Percentiles rank a stretch among this genome's conserved stretches.
phyloP scores from a whole-genome alignment of 92 coral and sea anemone genomes.

The Paramuricea clavata region DNA sequence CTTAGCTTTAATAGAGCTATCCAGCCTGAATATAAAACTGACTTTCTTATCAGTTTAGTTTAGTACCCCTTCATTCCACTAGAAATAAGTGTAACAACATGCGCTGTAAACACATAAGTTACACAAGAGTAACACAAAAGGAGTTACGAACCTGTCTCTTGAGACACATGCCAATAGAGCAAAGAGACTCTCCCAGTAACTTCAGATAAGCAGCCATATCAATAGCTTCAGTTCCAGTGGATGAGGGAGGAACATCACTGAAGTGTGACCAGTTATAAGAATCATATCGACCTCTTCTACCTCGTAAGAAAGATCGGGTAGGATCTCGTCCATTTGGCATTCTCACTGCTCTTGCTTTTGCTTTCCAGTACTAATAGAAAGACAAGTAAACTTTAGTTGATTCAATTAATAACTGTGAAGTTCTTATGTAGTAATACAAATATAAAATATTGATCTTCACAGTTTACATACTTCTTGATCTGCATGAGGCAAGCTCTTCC shows the following conservation, averaged over 20 bases:
- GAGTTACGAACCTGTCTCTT: constrained; percentile 78
- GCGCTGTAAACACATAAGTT: too few species aligned
- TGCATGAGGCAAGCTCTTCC: constrained; percentile 81
- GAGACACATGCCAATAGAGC: constrained; percentile 83
- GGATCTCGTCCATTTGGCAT: constrained; percentile 51
- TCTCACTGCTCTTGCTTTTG: constrained; percentile 75
- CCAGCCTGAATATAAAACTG: too few species aligned
- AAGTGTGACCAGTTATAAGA: background rate
- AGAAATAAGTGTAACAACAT: too few species aligned
- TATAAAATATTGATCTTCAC: background rate
- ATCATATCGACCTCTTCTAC: constrained; percentile 17
- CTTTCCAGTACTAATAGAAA: constrained; percentile 74
- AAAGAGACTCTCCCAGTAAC: constrained; percentile 92
- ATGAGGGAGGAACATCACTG: constrained; percentile 11
- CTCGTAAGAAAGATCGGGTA: constrained; percentile 37
- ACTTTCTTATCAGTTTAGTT: too few species aligned
- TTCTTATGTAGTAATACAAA: background rate
- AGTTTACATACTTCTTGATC: constrained; percentile 75
- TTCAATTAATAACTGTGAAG: background rate
- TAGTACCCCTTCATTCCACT: too few species aligned
- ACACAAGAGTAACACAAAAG: background rate
- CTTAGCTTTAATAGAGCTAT: too few species aligned
- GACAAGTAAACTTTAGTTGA: background rate
- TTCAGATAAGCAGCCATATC: constrained; percentile 97
- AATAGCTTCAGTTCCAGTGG: constrained; percentile 73